Conservation (phyloP, 2,888 invertebrate genomes). For the Coenonympha arcania region DNA sequence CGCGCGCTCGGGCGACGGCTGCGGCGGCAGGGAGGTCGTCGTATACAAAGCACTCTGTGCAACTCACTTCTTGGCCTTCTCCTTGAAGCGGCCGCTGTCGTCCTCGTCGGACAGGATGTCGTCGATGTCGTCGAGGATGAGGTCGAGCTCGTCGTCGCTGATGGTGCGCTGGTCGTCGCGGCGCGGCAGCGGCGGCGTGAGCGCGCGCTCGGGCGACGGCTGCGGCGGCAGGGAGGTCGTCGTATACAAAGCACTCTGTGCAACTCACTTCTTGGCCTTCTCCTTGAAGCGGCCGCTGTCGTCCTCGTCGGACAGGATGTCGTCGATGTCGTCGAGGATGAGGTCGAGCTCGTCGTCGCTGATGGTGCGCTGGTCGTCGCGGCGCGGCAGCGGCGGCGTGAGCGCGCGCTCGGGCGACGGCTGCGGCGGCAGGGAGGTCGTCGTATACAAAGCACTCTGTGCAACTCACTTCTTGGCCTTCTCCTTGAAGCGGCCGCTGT, state of each 20-base stretch:
- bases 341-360: conserved; percentile 61
- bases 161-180: conserved; percentile 25
- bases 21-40: no score
- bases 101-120: conserved; percentile 65
- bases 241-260: no score
- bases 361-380: conserved; percentile 26
- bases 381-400: conserved; percentile 25
- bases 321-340: conserved; percentile 63
- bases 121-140: conserved; percentile 64
- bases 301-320: conserved; percentile 62
- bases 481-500: conserved; percentile 48
- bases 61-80: conserved; percentile 41
- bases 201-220: conserved; percentile 28
- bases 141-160: conserved; percentile 58
- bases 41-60: no score
- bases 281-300: conserved; percentile 51
- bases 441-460: no score
- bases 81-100: conserved; percentile 50
- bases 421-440: conserved; percentile 23
- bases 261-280: conserved; percentile 39
- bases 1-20: conserved; percentile 27
- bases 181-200: conserved; percentile 26
- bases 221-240: no score
- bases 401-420: conserved; percentile 28
- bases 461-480: conserved; percentile 39